phyloP scores from a whole-genome alignment of 2,113 vertebrate genomes.

The Trochalopteron elliotii region DNA sequence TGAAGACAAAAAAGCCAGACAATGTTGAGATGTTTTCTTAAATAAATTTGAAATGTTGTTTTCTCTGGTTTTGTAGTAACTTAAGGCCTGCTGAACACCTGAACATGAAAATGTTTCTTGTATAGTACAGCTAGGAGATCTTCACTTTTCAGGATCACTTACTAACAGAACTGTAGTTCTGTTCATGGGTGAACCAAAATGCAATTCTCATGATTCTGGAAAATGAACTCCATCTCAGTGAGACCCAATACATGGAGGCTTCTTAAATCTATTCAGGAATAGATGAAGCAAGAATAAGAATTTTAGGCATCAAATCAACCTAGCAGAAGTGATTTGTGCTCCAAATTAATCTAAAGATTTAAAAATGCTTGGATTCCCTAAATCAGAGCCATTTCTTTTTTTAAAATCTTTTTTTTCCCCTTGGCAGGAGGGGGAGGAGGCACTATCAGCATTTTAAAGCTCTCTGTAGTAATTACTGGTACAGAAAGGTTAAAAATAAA shows the following conservation, averaged over 20 bases:
- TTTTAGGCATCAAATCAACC: neutral
- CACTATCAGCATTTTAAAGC: neutral
- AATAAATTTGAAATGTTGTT: neutral
- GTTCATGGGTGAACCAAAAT: neutral
- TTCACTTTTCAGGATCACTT: neutral
- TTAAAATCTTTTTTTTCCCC: too few relatives aligned
- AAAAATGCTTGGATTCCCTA: neutral
- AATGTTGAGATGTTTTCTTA: neutral
- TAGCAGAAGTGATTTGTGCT: neutral
- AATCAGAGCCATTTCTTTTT: neutral
- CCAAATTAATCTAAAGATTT: neutral
- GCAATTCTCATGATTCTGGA: neutral
- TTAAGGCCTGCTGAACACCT: neutral
- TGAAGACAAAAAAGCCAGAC: neutral
- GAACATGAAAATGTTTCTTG: neutral
- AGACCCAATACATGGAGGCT: neutral
- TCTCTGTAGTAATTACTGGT: neutral
- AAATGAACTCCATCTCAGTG: neutral
- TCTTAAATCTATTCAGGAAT: neutral
- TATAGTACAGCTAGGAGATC: neutral
- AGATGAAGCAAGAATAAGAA: neutral
- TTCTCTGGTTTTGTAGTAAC: neutral
- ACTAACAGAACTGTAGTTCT: neutral
- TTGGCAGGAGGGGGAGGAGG: rapidly evolving
- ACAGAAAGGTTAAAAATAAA: neutral